A percentile compares a stretch with the other conserved stretches of the same genome.
These are phyloP conservation scores for Tryphoninae sp. DNA, from an alignment of 2,888 invertebrate species.

Conservation along the genomic window DNA sequence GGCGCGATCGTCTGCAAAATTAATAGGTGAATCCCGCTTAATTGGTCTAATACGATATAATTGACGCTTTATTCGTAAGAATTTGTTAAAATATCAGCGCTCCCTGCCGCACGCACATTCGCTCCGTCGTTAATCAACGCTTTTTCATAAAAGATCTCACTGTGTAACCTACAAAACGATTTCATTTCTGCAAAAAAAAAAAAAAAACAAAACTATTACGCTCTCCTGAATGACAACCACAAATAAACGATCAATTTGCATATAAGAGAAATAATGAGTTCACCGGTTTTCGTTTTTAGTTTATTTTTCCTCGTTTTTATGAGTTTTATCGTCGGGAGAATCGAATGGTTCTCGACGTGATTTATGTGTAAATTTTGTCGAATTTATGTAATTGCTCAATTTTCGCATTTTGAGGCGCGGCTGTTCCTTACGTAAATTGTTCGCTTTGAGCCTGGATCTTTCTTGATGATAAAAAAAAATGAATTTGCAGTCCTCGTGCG, in stretches of 20 bases:
- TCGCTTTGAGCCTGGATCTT: background rate
- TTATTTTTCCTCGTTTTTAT: background rate
- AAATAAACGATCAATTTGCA: background rate
- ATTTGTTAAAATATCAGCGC: background rate
- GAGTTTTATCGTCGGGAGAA: conserved; percentile 4
- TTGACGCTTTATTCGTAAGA: background rate
- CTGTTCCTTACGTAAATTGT: conserved; percentile 23
- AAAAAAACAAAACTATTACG: too few relatives aligned
- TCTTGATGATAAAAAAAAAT: conserved; percentile 1
- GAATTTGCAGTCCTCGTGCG: conserved; percentile 18
- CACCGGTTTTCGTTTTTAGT: background rate
- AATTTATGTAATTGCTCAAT: background rate
- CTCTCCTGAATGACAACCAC: background rate
- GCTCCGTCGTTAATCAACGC: background rate
- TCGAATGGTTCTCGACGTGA: background rate
- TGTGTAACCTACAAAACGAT: background rate
- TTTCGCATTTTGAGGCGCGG: background rate
- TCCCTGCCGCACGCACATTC: background rate
- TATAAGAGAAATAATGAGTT: background rate
- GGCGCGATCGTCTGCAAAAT: background rate
- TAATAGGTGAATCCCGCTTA: background rate
- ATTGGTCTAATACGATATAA: background rate
- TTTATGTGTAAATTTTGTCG: background rate
- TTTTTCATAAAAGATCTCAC: background rate
- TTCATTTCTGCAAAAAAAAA: background rate